These are phyloP conservation scores for Myocastor coypus DNA, from an alignment of 2,113 vertebrate species.

Conservation along the genomic window DNA sequence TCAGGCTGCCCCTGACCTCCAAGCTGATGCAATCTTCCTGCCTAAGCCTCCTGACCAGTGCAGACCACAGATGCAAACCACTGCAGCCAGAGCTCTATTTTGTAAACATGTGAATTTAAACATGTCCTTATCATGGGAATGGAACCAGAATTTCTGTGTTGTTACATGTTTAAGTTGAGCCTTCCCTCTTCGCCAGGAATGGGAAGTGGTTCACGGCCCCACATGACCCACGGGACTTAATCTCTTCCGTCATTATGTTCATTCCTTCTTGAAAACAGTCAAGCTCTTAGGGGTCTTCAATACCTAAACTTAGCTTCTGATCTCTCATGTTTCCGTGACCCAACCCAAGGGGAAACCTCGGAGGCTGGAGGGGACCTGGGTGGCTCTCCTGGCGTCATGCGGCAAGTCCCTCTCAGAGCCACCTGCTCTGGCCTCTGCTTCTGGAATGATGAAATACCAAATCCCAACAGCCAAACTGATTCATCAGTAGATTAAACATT, in stretches of 20 bases:
- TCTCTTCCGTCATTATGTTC: background rate
- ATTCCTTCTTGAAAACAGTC: background rate
- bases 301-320: background rate
- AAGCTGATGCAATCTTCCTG: too few relatives aligned
- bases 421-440: background rate
- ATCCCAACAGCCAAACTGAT: constrained; percentile 23
- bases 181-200: background rate
- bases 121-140: background rate
- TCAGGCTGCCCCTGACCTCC: background rate
- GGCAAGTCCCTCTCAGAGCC: background rate
- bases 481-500: constrained; percentile 44
- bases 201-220: background rate
- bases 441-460: constrained; percentile 39
- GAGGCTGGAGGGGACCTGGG: background rate
- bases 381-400: background rate
- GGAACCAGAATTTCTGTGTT: background rate
- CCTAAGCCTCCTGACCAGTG: background rate
- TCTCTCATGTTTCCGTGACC: background rate
- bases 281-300: background rate
- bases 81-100: background rate
- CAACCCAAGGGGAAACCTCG: background rate
- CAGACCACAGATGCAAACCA: background rate
- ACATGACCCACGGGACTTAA: too few relatives aligned
- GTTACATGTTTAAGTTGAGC: background rate
- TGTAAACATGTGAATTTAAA: background rate